A percentile compares a stretch with the other conserved stretches of the same genome.
Evolutionary conservation across 2,888 invertebrate species (phyloP).

Genomic region (Gymnoscelis rufifasciata): DNA sequence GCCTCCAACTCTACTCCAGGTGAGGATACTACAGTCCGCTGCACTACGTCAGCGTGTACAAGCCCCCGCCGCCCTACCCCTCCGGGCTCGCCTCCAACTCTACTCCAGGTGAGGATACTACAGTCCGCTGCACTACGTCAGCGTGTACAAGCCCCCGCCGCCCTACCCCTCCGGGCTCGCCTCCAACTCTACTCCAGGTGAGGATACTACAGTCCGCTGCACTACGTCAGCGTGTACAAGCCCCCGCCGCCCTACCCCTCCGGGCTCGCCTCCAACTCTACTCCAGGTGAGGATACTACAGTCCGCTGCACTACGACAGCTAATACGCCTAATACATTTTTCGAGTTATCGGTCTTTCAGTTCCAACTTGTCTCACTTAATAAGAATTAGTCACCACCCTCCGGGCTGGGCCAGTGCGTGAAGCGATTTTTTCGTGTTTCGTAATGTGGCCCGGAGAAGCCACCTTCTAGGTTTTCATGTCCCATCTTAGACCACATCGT

Average conservation of each 20-base stretch:
- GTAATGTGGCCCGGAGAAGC: too few relatives aligned
- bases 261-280: slow-evolving; percentile 87
- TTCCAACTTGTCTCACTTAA: too few relatives aligned
- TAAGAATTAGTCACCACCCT: too few relatives aligned
- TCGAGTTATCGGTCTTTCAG: too few relatives aligned
- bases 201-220: slow-evolving; percentile 74
- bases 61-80: slow-evolving; percentile 92
- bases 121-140: slow-evolving; percentile 79
- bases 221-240: slow-evolving; percentile 84
- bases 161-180: slow-evolving; percentile 88
- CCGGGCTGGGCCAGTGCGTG: too few relatives aligned
- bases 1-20: slow-evolving; percentile 89
- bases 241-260: slow-evolving; percentile 92
- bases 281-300: slow-evolving; percentile 83
- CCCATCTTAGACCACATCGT: too few relatives aligned
- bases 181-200: slow-evolving; percentile 90
- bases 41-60: slow-evolving; percentile 83
- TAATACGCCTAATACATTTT: too few relatives aligned
- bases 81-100: slow-evolving; percentile 87
- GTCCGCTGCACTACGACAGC: slow-evolving; percentile 80
- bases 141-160: slow-evolving; percentile 90
- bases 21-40: slow-evolving; percentile 71
- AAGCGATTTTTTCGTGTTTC: too few relatives aligned
- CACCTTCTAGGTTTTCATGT: too few relatives aligned
- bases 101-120: slow-evolving; percentile 85